Base-by-base conservation (phyloP, 2,113 vertebrate species). In the Prietella phreatophila region DNA sequence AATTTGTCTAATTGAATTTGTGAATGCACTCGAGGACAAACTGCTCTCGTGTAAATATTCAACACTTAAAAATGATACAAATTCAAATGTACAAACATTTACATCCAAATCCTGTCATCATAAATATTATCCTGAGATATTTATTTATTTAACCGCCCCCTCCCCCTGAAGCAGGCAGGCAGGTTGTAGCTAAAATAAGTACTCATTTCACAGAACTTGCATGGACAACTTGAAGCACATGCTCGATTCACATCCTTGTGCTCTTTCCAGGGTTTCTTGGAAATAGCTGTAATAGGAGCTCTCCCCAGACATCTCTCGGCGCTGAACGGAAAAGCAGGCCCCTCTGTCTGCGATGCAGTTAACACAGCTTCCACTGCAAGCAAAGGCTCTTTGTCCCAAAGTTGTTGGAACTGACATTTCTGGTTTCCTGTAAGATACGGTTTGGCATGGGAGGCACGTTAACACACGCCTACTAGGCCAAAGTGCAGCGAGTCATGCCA, bases 391-490 rank as follows among this genome's bases (percentile, higher is more conserved):
- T 90, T 89, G 86, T 83, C 25, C 63, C 55, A 78, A 82, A 75
- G 71, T 47, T 83, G 61, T 65, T 53, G 47, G 61, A 88, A 83
- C 73, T 33, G 60, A 82, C 84, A 65, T 75, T 27, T 39, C 81
- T 81, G 88, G 82, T 69, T 90, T 90, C 84, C 89, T 85, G 67
- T 76, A 53, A 84, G 84, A 61, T 65, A 42, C 33, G 83, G n/a
- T 65, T 36, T 83, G 69, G 63, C 22, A 63, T 75, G 47, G 75
- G 71, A 85, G 61, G 60, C 65, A 84, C 56, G 83, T 60, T 80
- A 87, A 83, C 56, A n/a, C 50, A 63, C 88, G 88, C 87, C 89
- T 76, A 91, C 89, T 88, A 82, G 86, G 89, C 55, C 75, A 84
- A 88, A 88, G 85, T 85, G 83, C 84, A 90, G 42, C 8, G 73